Base-by-base conservation (phyloP, 2,113 vertebrate genomes). In the Perccottus glenii region DNA sequence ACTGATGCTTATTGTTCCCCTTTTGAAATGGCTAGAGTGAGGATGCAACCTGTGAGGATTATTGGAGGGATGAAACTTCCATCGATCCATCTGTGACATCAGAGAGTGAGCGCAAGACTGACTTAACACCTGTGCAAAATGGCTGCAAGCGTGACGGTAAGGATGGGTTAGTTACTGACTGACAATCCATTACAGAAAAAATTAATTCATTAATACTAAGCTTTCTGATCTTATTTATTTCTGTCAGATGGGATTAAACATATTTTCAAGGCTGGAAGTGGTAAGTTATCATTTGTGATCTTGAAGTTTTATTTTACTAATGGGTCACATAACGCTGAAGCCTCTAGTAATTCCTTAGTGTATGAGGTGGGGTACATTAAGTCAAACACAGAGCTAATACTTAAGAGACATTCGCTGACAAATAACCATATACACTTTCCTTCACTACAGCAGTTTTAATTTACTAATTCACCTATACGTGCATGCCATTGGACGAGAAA, bases 161-260 rank as follows among this genome's bases (percentile, higher is more conserved):
- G 80, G 49, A 10, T 40, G 40, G 32, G 52, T 16, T 7, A 3
- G 6, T 33, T 55, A 67, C n/a, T 10, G 32, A 33, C 33, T 15
- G 3, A 32, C 35, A 3, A 36, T 27, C 12, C 11, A 7, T 52
- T 35, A 53, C 51, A 14, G 12, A 27, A 1, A 27, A 2, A 27
- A 27, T 27, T 5, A 35, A n/a, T 12, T n/a, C 36, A n/a, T 9
- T 4, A n/a, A 55, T 46, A 36, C 6, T 9, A 38, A 32, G 4
- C 14, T 55, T 55, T n/a, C 0, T 55, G 6, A 7, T 53, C n/a
- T 38, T 12, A 36, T 36, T 55, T 33, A 55, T 32, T 32, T n/a
- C 3, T 87, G 73, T 15, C 75, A 96, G 95, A 95, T 45, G 94
- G 96, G 56, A 95, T 94, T 3, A 95, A 95, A 84, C 73, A 80